A percentile compares a stretch with the other conserved stretches of the same genome.
These are phyloP conservation scores for Ciconia nigra DNA, from an alignment of 2,797 vertebrate species.

Conservation along the genomic window DNA sequence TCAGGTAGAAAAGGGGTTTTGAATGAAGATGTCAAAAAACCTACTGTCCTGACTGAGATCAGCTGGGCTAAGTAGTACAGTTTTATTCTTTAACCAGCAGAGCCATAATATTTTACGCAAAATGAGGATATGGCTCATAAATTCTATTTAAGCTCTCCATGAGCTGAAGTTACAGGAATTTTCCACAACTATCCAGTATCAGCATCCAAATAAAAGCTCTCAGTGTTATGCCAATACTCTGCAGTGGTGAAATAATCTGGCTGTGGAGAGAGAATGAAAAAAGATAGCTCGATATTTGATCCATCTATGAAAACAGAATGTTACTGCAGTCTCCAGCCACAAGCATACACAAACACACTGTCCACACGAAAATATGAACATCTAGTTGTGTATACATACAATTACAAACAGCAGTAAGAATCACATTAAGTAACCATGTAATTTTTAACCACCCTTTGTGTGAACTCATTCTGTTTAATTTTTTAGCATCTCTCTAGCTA, in stretches of 20 bases:
- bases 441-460: neutral
- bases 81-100: constrained; percentile 24
- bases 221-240: constrained; percentile 17
- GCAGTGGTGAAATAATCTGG: constrained; percentile 22
- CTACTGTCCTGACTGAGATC: neutral
- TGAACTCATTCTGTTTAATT: neutral
- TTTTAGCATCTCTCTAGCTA: neutral
- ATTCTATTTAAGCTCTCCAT: constrained; percentile 50
- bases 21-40: constrained; percentile 24
- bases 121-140: constrained; percentile 56
- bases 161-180: constrained; percentile 61
- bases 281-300: neutral
- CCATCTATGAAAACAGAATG: neutral
- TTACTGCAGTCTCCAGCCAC: neutral
- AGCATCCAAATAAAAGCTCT: constrained; percentile 47
- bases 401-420: neutral
- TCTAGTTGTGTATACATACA: neutral
- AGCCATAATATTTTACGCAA: constrained; percentile 12
- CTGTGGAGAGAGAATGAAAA: constrained; percentile 2
- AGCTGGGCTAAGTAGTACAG: neutral
- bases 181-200: constrained; percentile 46
- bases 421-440: neutral
- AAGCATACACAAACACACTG: neutral
- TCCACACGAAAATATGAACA: neutral
- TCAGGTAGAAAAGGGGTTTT: constrained; percentile 20